Conservation (phyloP, 2,888 invertebrate species). For the Aromia moschata region DNA sequence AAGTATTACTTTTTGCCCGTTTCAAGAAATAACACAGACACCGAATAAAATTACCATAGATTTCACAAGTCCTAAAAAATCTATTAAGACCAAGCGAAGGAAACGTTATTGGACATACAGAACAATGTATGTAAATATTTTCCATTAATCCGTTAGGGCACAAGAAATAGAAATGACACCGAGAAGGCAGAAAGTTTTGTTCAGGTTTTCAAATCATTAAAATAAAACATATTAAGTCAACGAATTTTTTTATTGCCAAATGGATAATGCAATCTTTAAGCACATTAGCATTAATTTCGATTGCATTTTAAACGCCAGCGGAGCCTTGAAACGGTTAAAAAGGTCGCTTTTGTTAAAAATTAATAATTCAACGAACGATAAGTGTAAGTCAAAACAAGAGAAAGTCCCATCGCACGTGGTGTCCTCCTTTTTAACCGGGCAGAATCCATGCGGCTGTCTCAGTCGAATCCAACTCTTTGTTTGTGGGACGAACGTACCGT, state of each 20-base stretch:
- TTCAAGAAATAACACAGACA: background rate
- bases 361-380: background rate
- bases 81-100: background rate
- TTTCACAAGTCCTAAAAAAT: background rate
- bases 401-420: background rate
- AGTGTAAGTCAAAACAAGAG: background rate
- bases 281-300: no score
- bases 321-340: constrained; percentile 4
- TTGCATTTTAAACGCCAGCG: no score
- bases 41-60: constrained; percentile 1
- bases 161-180: no score
- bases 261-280: no score
- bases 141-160: no score
- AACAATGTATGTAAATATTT: no score
- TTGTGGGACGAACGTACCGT: background rate
- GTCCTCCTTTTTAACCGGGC: background rate
- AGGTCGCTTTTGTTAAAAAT: constrained; percentile 1
- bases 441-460: background rate
- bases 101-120: no score
- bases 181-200: no score
- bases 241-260: no score
- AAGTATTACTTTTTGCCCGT: background rate
- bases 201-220: no score
- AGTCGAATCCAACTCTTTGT: no score
- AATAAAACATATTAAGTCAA: no score